Percentiles rank a stretch among this genome's conserved stretches.
phyloP scores from a whole-genome alignment of 2,113 vertebrate genomes.

The Phodopus roborovskii region DNA sequence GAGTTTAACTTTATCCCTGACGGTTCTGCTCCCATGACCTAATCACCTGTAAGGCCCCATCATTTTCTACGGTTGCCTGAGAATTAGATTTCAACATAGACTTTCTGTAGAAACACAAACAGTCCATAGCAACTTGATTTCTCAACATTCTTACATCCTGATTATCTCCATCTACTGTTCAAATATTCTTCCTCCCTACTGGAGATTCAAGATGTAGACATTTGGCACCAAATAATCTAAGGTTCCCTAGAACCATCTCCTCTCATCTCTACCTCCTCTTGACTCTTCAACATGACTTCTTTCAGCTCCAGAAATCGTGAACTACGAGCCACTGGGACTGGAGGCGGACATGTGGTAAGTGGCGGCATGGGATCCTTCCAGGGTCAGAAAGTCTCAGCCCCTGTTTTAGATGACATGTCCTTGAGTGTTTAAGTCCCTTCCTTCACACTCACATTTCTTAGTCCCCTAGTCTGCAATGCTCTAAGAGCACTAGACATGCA shows the following conservation, averaged over 20 bases:
- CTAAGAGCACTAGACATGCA: neutral
- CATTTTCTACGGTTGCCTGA: neutral
- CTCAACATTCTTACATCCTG: neutral
- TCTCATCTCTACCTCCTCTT: slow-evolving; percentile 52
- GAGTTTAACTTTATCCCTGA: neutral
- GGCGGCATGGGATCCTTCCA: neutral
- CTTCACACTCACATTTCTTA: neutral
- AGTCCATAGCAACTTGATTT: neutral
- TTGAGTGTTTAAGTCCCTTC: neutral
- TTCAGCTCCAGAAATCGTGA: slow-evolving; percentile 99
- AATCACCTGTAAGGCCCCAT: neutral
- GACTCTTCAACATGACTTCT: slow-evolving; percentile 76
- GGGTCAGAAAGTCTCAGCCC: neutral
- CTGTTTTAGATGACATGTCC: neutral
- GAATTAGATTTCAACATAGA: neutral
- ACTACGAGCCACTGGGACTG: slow-evolving; percentile 96
- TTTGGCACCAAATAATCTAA: neutral
- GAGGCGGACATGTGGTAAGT: slow-evolving; percentile 99
- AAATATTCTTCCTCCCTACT: neutral
- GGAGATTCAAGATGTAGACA: slow-evolving; percentile 2
- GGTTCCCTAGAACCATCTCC: neutral
- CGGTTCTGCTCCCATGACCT: neutral
- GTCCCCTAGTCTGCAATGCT: neutral
- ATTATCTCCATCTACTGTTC: neutral
- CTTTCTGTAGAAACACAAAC: neutral